Evolutionary conservation across 2,113 vertebrate species (phyloP).

Genomic region (Melanotaenia duboulayi): DNA sequence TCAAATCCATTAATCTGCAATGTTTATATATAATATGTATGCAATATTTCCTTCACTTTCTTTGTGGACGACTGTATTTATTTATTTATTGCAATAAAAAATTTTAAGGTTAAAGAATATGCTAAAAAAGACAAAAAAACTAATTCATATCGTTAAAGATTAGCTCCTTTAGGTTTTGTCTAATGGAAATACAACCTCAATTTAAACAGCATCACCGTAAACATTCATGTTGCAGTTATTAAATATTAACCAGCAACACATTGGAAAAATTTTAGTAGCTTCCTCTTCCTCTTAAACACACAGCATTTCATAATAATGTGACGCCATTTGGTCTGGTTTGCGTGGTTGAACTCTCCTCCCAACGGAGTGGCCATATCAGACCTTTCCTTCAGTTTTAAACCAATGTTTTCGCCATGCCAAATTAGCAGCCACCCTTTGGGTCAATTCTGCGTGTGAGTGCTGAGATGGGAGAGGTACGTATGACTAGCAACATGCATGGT

Average conservation of each 20-base stretch:
- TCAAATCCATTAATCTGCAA: neutral
- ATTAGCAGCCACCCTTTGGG: conserved; percentile 71
- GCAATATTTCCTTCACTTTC: neutral
- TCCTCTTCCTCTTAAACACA: neutral
- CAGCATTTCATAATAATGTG: neutral
- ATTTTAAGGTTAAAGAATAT: neutral
- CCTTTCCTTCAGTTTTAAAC: conserved; percentile 48
- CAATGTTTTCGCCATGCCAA: conserved; percentile 75
- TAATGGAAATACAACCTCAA: neutral
- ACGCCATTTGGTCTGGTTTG: conserved; percentile 15
- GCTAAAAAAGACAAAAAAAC: too few species aligned
- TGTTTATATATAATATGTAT: neutral
- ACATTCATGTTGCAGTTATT: neutral
- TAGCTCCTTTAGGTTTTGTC: neutral
- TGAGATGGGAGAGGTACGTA: conserved; percentile 49
- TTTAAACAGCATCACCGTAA: neutral
- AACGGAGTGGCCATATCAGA: conserved; percentile 34
- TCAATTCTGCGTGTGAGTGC: conserved; percentile 63
- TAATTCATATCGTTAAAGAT: neutral
- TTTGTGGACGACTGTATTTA: neutral
- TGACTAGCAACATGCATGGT: conserved; percentile 49
- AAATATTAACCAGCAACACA: neutral
- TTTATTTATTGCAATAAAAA: too few species aligned
- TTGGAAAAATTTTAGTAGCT: neutral
- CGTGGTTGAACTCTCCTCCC: conserved; percentile 7